Base-by-base conservation (phyloP, 2,797 vertebrate genomes). In the Phoebastria nigripes region DNA sequence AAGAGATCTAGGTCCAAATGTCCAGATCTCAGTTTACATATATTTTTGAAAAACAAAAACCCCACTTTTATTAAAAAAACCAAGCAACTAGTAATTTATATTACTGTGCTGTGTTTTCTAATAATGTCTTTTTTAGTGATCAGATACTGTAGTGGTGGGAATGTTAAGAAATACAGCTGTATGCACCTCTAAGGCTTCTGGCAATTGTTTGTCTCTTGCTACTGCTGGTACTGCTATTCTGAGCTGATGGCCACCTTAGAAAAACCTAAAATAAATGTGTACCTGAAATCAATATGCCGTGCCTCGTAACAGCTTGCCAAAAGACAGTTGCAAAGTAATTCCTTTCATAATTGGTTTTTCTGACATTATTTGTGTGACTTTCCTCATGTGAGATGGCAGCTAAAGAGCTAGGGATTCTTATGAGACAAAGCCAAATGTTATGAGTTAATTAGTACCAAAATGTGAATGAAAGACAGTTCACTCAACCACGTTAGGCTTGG, bases 371-470 rank as follows among this genome's bases (percentile, higher is more conserved):
- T 97, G 66, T 78, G 89, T 97, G 87, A 89, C 15, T 76, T 95
- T 95, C 85, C 81, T 87, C 82, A 70, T 88, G 54, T 93, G 67
- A 94, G 95, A 96, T 95, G 82, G 52, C 90, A 95, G 96, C 89
- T 97, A 93, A 93, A 92, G 83, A 97, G 49, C 80, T 89, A 94
- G 54, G 79, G 77, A 85, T 86, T 94, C 94, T 96, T 97, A 86
- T 66, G 90, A 96, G 91, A 94, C 65, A 92, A 87, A 96, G 59
- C 78, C 96, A 94, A 96, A 96, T 81, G 47, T 94, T 97, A 92
- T 95, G 90, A 97, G 94, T 96, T 97, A 97, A 97, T 98, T 97
- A 93, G 92, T 97, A 97, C 96, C 96, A 97, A 98, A 97, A 97
- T 95, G 95, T 93, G 91, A 93, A 63, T 69, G 79, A 96, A 96